Base-by-base conservation (phyloP, 2,113 vertebrate species). In the Martes martes region DNA sequence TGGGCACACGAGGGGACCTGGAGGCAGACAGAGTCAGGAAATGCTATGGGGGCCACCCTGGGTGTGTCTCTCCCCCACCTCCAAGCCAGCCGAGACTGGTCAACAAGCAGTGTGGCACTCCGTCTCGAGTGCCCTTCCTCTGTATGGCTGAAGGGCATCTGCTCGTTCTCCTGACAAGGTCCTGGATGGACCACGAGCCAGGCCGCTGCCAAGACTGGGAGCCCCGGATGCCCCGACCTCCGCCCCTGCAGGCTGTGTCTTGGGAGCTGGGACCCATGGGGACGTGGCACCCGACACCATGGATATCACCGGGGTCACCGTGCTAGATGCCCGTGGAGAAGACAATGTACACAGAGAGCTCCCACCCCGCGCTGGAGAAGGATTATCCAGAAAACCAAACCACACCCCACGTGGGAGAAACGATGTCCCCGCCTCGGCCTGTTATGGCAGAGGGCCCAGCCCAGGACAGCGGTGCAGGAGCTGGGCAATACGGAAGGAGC, bases 161-260 rank as follows among this genome's bases (percentile, higher is more conserved):
- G 7, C 6, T 2, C 2, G 0, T 2, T 86, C 65, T 90, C 42
- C 14, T 36, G 11, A n/a, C 42, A 13, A 26, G 33, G 11, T 7
- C 33, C 42, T 21, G 0, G 2, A 16, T 2, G 2, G 67, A 69
- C 42, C 74, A 4, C 24, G 0, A 28, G 18, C 24, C 36, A 45
- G 50, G 65, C 50, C 1, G 4, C 28, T 14, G 57, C 50, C 21
- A 16, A 65, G 39, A 57, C 18, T 15, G 28, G 26, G 15, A 26
- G 13, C 16, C 13, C 6, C 4, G 0, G 31, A 21, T 2, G 10
- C 26, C 6, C 23, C 39, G 2, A 52, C 42, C 50, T 52, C 31
- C 0, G 0, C 31, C 67, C 10, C 50, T 0, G 1, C 11, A n/a
- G 14, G 1, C 57, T 6, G 2, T 0, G 19, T 21, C 57, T 6